phyloP scores from a whole-genome alignment of 2,797 vertebrate species.

The Enteromius fasciolatus region DNA sequence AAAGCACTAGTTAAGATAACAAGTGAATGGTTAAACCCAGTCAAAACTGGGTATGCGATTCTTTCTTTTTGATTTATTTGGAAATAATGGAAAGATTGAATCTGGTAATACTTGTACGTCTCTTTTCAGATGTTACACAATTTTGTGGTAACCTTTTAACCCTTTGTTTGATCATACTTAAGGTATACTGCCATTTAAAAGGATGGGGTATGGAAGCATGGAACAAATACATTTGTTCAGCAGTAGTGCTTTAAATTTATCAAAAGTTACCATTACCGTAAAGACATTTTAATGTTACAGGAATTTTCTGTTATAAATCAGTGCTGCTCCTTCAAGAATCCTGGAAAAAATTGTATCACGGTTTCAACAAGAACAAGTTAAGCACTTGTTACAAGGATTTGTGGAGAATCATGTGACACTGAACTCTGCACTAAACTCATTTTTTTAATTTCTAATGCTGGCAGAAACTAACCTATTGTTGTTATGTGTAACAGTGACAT shows the following conservation, averaged over 20 bases:
- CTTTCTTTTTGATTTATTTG: background rate
- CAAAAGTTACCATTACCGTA: background rate
- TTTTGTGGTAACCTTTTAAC: background rate
- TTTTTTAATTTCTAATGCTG: background rate
- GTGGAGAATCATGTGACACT: background rate
- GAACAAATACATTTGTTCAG: background rate
- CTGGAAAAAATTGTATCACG: background rate
- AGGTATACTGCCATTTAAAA: background rate
- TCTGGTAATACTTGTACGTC: background rate
- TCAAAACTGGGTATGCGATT: background rate
- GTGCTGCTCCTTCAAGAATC: background rate
- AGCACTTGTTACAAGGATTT: background rate
- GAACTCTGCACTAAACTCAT: too few species aligned
- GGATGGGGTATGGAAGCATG: background rate
- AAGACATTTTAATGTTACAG: background rate
- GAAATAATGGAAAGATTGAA: background rate
- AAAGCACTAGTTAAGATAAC: constrained; percentile 2
- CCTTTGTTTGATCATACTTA: background rate
- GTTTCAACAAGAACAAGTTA: background rate
- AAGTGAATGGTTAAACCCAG: background rate
- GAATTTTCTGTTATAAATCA: background rate
- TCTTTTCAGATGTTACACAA: background rate
- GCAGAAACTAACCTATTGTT: background rate
- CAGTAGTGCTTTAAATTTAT: background rate
- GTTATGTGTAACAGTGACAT: background rate